Conservation (phyloP, 2,797 vertebrate species). For the Sphenodon punctatus region DNA sequence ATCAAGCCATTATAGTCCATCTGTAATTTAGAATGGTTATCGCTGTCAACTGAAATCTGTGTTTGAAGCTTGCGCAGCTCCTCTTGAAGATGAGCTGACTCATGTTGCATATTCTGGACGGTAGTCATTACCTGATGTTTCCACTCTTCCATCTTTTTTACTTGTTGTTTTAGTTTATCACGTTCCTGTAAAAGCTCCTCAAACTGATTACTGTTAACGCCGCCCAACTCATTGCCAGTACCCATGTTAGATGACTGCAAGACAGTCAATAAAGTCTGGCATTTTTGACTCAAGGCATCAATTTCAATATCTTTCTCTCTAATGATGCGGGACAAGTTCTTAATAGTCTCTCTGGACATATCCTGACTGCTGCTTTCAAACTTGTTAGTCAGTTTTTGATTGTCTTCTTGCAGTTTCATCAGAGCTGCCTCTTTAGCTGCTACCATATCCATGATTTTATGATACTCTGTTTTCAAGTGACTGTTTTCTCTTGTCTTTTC, state of each 20-base stretch:
- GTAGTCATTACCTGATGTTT: slow-evolving; percentile 98
- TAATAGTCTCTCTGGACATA: slow-evolving; percentile 97
- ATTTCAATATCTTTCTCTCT: slow-evolving; percentile 98
- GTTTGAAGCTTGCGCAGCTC: slow-evolving; percentile 91
- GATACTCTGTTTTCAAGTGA: slow-evolving; percentile 91
- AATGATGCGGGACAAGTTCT: slow-evolving; percentile 97
- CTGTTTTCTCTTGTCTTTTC: slow-evolving; percentile 97
- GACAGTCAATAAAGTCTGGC: slow-evolving; percentile 92
- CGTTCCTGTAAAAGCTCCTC: slow-evolving; percentile 94
- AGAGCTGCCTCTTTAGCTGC: slow-evolving; percentile 92
- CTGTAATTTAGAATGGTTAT: slow-evolving; percentile 88
- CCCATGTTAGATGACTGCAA: slow-evolving; percentile 84
- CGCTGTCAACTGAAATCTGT: slow-evolving; percentile 87
- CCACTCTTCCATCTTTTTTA: slow-evolving; percentile 99
- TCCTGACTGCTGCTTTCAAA: slow-evolving; percentile 91
- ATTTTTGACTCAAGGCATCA: slow-evolving; percentile 95
- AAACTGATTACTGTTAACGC: slow-evolving; percentile 96
- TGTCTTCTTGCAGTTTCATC: slow-evolving; percentile 92
- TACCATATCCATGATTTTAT: slow-evolving; percentile 91
- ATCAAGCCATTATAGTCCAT: slow-evolving; percentile 90
- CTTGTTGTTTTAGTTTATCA: slow-evolving; percentile 93
- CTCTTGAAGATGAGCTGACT: slow-evolving; percentile 94
- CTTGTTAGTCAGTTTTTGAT: slow-evolving; percentile 83
- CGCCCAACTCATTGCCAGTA: slow-evolving; percentile 63
- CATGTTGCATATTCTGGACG: slow-evolving; percentile 96